A percentile compares a stretch with the other conserved stretches of the same genome.
phyloP scores from a whole-genome alignment of 2,888 invertebrate species.

The Psylliodes chrysocephalus region DNA sequence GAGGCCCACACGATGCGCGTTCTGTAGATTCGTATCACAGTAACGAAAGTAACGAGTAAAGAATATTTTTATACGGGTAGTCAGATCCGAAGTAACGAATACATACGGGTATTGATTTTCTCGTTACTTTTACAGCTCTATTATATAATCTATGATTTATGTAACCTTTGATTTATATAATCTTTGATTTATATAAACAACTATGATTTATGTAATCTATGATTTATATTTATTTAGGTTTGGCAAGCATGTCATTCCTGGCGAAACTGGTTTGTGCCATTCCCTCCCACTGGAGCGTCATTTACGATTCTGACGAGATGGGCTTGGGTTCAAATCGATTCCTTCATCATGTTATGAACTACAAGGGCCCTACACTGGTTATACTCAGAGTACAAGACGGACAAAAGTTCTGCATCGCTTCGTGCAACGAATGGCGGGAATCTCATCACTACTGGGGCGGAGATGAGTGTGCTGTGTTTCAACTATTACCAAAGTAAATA shows the following conservation, averaged over 20 bases:
- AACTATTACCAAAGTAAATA: slow-evolving; percentile 77
- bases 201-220: too few relatives aligned
- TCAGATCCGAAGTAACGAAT: too few relatives aligned
- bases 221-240: too few relatives aligned
- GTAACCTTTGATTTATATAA: too few relatives aligned
- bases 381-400: slow-evolving; percentile 69
- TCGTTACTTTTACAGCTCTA: too few relatives aligned
- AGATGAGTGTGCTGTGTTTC: slow-evolving; percentile 80
- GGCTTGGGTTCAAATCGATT: slow-evolving; percentile 89
- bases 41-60: too few relatives aligned
- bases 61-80: too few relatives aligned
- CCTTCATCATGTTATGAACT: slow-evolving; percentile 85
- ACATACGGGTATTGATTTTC: too few relatives aligned
- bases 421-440: slow-evolving; percentile 87
- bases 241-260: slow-evolving; percentile 66
- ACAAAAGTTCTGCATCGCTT: slow-evolving; percentile 79
- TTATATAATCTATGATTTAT: too few relatives aligned
- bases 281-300: slow-evolving; percentile 84
- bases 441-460: slow-evolving; percentile 86
- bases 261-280: slow-evolving; percentile 73
- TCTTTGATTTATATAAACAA: too few relatives aligned
- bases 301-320: slow-evolving; percentile 86
- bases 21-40: too few relatives aligned
- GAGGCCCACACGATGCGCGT: too few relatives aligned
- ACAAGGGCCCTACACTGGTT: slow-evolving; percentile 76